Base-by-base conservation (phyloP, 2,888 invertebrate species). In the Isoperla grammatica region DNA sequence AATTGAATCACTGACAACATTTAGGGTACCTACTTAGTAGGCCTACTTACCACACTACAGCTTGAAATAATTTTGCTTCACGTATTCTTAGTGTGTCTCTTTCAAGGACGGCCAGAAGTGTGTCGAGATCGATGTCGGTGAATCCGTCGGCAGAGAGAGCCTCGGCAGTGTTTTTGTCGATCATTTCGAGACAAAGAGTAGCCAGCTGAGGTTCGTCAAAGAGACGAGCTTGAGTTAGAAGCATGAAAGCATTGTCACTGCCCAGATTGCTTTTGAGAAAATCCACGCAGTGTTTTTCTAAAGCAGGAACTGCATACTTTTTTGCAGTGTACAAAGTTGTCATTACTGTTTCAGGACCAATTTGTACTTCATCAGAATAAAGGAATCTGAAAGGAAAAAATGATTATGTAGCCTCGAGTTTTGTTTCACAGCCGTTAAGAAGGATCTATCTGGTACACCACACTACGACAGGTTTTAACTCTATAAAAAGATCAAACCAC, bases 331-430 rank as follows among this genome's bases (percentile, higher is more conserved):
- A 92, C 54, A 92, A 72, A 0, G 90, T 90, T 1, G 89, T 87
- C 90, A 91, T 90, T 1, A 92, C 91, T 69, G 87, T 88, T 70
- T 91, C 90, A 0, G 90, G 88, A 8, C 87, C 89, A 67, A 92
- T 89, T 61, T 85, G 81, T 11, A 90, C 88, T 71, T 90, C 88
- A 75, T 92, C 91, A 0, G 90, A 87, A 71, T 91, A 91, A 57
- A 86, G 75, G 73, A 85, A 86, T 72, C 69, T 70, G 49, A 5
- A 61, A 57, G 60, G 58, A 50, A 65, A 37, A 12, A 42, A 42
- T 43, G 11, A 43, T n/a, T n/a, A n/a, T n/a, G n/a, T n/a, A n/a
- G n/a, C n/a, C n/a, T n/a, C n/a, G n/a, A n/a, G n/a, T n/a, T n/a
- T n/a, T n/a, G n/a, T n/a, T n/a, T n/a, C n/a, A n/a, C n/a, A n/a